Evolutionary conservation across 2,797 vertebrate genomes (phyloP).

Genomic region (Chromis chromis): DNA sequence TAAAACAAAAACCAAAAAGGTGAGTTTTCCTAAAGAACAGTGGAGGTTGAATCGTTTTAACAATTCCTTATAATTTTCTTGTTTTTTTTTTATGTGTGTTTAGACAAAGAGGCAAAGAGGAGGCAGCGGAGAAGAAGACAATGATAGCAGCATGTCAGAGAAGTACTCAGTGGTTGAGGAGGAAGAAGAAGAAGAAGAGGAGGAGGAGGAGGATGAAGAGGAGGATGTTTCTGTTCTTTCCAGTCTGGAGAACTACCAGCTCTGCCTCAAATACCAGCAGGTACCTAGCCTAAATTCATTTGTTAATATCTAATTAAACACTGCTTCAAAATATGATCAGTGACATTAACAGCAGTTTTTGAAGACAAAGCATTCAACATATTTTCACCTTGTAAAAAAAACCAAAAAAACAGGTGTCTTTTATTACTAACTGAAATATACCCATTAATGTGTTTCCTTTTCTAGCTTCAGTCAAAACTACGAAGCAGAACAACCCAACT

Average conservation of each 20-base stretch:
- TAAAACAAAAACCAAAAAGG: slow-evolving; percentile 65
- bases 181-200: slow-evolving; percentile 52
- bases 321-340: no score
- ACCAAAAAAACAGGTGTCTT: no score
- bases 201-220: slow-evolving; percentile 43
- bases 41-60: background rate
- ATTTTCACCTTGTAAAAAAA: no score
- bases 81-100: slow-evolving; percentile 9
- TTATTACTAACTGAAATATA: background rate
- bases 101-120: slow-evolving; percentile 31
- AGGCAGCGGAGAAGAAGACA: slow-evolving; percentile 40
- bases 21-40: slow-evolving; percentile 64
- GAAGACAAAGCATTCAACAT: no score
- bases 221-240: slow-evolving; percentile 66
- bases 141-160: slow-evolving; percentile 38
- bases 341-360: no score
- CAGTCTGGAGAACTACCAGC: slow-evolving; percentile 67
- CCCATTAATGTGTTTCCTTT: background rate
- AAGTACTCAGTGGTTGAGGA: slow-evolving; percentile 50
- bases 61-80: background rate
- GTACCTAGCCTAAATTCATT: slow-evolving; percentile 40
- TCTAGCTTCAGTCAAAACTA: slow-evolving; percentile 76
- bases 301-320: no score
- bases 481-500: slow-evolving; percentile 62
- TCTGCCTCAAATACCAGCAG: slow-evolving; percentile 82